phyloP scores from a whole-genome alignment of 2,797 vertebrate genomes.

The Tapera naevia region DNA sequence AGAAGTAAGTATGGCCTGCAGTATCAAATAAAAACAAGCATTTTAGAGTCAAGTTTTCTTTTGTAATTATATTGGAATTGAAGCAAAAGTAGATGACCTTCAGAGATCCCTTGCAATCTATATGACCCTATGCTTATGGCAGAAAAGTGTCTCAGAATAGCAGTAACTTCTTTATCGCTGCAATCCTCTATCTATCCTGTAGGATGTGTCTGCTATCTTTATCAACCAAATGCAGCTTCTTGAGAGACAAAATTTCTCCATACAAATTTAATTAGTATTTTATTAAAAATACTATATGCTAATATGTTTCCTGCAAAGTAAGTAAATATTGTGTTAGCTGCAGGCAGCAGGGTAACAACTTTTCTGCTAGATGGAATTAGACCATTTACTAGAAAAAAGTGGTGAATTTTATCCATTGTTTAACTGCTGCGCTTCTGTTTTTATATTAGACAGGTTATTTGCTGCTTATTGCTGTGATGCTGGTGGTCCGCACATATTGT shows the following conservation, averaged over 20 bases:
- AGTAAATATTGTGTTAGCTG: neutral
- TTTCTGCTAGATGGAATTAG: neutral
- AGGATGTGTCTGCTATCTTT: neutral
- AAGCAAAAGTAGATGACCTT: neutral
- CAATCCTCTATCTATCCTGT: neutral
- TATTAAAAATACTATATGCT: neutral
- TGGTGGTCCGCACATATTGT: slow-evolving; percentile 94
- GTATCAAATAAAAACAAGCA: neutral
- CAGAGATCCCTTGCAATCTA: neutral
- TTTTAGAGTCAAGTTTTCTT: neutral
- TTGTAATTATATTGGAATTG: neutral
- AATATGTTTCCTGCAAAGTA: neutral
- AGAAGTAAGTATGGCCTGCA: slow-evolving; percentile 82
- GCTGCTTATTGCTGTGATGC: slow-evolving; percentile 89
- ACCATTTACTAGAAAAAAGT: neutral
- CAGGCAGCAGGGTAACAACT: neutral
- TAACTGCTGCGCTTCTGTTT: slow-evolving; percentile 27
- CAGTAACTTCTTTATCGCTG: neutral
- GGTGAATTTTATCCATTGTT: neutral
- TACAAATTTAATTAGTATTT: neutral
- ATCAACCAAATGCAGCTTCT: neutral
- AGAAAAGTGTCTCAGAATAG: neutral
- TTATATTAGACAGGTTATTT: slow-evolving; percentile 90
- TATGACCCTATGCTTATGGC: neutral
- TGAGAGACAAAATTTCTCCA: neutral